These are phyloP conservation scores for Dendrocopos noguchii DNA, from an alignment of 2,113 vertebrate species.

Conservation along the genomic window DNA sequence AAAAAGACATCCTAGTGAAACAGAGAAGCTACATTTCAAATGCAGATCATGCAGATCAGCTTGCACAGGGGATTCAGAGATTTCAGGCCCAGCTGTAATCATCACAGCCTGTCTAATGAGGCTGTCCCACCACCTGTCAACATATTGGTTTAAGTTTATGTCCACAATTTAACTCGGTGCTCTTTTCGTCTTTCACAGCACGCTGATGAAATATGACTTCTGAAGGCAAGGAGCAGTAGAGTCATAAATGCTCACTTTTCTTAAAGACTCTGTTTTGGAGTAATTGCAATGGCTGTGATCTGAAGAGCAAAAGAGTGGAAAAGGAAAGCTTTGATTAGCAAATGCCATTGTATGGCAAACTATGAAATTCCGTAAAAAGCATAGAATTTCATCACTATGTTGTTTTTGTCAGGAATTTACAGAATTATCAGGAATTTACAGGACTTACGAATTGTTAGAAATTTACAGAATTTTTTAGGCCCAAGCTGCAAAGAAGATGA, in stretches of 20 bases:
- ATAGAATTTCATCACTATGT: background rate
- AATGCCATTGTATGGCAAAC: background rate
- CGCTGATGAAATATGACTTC: background rate
- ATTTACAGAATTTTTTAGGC: background rate
- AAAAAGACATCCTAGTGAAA: background rate
- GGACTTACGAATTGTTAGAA: too few species aligned
- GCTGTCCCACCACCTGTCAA: background rate
- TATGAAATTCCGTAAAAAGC: background rate
- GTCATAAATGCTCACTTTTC: background rate
- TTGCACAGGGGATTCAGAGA: background rate
- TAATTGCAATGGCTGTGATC: background rate
- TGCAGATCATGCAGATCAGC: background rate
- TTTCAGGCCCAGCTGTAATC: background rate
- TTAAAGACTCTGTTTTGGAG: fast-evolving
- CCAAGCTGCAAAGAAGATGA: background rate
- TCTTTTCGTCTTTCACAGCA: background rate
- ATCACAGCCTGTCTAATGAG: background rate
- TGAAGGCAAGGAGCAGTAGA: background rate
- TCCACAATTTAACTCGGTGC: background rate
- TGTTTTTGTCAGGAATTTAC: background rate
- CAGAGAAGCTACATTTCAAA: background rate
- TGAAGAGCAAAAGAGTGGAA: background rate
- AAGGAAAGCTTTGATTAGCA: background rate
- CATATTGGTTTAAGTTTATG: background rate
- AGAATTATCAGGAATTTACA: too few species aligned